Base-by-base conservation (phyloP, 2,888 invertebrate species). In the Lamproptera curius region DNA sequence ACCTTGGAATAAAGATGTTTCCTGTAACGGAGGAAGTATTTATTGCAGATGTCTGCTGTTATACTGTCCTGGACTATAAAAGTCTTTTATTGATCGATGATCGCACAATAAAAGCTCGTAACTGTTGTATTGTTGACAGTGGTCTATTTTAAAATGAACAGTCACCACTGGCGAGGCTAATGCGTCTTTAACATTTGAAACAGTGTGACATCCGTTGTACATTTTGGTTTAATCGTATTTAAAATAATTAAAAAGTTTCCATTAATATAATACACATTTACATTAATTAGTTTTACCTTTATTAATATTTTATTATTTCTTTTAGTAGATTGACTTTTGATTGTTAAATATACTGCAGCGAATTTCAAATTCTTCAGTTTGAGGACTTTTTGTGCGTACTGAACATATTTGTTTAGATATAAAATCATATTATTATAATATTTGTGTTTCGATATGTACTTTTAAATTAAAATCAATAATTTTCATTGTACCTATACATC, bases 51-150 rank as follows among this genome's bases (percentile, higher is more conserved):
- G 16, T 9, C 3, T 35, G 17, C 16, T 35, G n/a, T 20, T 9
- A 34, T 34, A 39, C 33, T 47, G 48, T 15, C 20, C 13, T 6
- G 48, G 34, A 43, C 23, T 44, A 44, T 44, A 49, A 49, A 49
- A 42, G 40, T 35, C 28, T 13, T 34, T 47, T 53, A 53, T 53
- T 45, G 53, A 50, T 47, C 46, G 46, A 46, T 41, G 33, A 46
- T 43, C 34, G 41, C 46, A 39, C 49, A 44, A 44, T 40, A 44
- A 43, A 43, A 44, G 44, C 39, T 48, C 42, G 33, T 43, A 43
- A 39, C 34, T 5, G 39, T 39, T 39, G 42, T 14, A 48, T 43
- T 48, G 39, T 48, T 35, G 43, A 39, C 42, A 39, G 16, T 9
- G 9, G 20, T 42, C 31, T 48, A 38, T 38, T 48, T 48, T 42